Evolutionary conservation across 2,888 invertebrate genomes (phyloP), one percentile per base, ranked within the genome.

Genomic region (Eristalinus sepulchralis): DNA sequence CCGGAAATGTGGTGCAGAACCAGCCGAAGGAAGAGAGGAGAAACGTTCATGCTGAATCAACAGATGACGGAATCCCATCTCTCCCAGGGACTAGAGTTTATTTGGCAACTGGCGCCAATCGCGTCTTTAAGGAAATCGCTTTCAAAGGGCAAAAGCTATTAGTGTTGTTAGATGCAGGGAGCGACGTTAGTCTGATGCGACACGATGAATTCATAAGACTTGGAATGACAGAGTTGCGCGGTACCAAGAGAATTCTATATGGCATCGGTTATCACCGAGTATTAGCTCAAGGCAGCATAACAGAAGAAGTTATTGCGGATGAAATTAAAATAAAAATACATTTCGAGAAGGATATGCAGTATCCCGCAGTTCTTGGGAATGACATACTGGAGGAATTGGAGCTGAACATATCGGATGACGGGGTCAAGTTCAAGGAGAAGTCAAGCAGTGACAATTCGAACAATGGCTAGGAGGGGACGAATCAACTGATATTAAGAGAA

Each of bases 91-190:
- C 53, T 53, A 17, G 53, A 53, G 17, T 53, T 27, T n/a, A 13
- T 20, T 27, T 27, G 31, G 20, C n/a, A n/a, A 53, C 53, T 17
- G 53, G n/a, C 5, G 13, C 53, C 53, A 34, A 34, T 34, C 34
- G 34, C 10, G 24, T 9, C 24, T 57, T 59, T 59, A 59, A 24
- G 59, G 59, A 59, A 11, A 27, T 59, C 24, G 10, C 59, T 10
- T 4, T 59, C 11, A 59, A 59, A 24, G 59, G 9, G 59, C 17
- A 24, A 24, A 24, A 27, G 11, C 2, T 62, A 10, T 27, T 3
- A 27, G 72, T 60, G 11, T 39, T 72, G 39, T 20, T 62, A 4
- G 72, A 72, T n/a, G 34, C 72, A 9, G 72, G 72, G 11, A 39
- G 72, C 13, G 24, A 24, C n/a, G 53, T 47, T n/a, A 64, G 64